phyloP scores from a whole-genome alignment of 2,888 invertebrate genomes.

The Drosophila kuntzei region DNA sequence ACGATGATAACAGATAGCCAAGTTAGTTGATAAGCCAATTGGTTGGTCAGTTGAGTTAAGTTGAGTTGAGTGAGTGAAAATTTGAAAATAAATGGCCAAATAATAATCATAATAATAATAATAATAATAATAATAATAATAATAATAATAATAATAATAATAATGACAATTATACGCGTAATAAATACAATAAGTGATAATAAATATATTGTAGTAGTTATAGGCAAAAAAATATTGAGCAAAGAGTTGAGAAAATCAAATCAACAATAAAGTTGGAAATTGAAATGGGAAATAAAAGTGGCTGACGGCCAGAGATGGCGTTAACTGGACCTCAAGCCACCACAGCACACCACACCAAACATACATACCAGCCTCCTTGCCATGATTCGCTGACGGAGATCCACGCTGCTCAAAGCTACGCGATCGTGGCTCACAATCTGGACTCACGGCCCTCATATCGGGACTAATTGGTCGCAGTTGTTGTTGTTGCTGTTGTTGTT shows the following conservation, averaged over 20 bases:
- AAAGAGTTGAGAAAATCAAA: conserved; percentile 18
- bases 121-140: no score
- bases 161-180: conserved; percentile 1
- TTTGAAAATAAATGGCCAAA: conserved; percentile 11
- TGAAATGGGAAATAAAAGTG: conserved; percentile 18
- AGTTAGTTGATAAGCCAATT: conserved; percentile 38
- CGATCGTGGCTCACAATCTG: conserved; percentile 88
- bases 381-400: conserved; percentile 52
- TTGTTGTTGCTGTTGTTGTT: conserved; percentile 53
- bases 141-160: neutral
- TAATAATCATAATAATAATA: no score
- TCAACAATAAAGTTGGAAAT: conserved; percentile 30
- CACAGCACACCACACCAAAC: conserved; percentile 3
- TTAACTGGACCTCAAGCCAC: neutral
- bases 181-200: conserved; percentile 2
- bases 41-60: conserved; percentile 7
- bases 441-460: conserved; percentile 84
- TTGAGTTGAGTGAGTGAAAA: conserved; percentile 2
- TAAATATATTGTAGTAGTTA: conserved; percentile 1
- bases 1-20: conserved; percentile 24
- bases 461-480: conserved; percentile 86
- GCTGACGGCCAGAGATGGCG: neutral
- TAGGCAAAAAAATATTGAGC: conserved; percentile 1
- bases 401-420: conserved; percentile 89
- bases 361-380: conserved; percentile 73